Conservation (phyloP, 2,113 vertebrate species). For the Plecturocebus donacophilus region DNA sequence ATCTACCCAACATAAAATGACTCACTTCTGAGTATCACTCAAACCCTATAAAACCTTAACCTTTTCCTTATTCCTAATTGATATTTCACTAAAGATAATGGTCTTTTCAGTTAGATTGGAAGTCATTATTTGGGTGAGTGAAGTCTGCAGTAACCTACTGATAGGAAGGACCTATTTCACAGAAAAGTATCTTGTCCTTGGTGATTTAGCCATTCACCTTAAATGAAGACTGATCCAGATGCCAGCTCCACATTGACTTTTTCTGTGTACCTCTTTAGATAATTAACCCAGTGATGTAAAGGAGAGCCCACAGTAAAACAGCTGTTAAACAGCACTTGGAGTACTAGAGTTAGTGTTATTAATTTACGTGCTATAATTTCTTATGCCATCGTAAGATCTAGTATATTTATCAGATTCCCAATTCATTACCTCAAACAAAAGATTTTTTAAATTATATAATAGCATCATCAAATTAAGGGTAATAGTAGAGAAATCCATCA, state of each 20-base stretch:
- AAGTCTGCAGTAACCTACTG: background rate
- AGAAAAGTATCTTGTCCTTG: background rate
- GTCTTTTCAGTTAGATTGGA: background rate
- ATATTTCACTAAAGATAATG: background rate
- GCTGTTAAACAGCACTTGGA: constrained; percentile 23
- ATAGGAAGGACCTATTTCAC: background rate
- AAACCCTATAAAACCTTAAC: background rate
- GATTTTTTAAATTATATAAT: constrained; percentile 33
- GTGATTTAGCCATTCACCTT: background rate
- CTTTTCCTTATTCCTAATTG: background rate
- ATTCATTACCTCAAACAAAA: constrained; percentile 39
- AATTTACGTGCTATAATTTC: background rate
- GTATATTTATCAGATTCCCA: background rate
- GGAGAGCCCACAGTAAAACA: constrained; percentile 14
- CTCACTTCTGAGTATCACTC: background rate
- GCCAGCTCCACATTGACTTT: background rate
- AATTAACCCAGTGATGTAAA: background rate
- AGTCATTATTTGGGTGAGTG: background rate
- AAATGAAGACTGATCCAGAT: background rate
- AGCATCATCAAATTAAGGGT: constrained; percentile 12
- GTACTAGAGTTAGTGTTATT: background rate
- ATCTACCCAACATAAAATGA: background rate
- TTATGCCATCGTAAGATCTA: background rate
- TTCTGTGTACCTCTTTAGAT: constrained; percentile 15
- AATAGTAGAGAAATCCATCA: background rate